phyloP scores from a whole-genome alignment of 2,113 vertebrate genomes.

The Mellivora capensis region DNA sequence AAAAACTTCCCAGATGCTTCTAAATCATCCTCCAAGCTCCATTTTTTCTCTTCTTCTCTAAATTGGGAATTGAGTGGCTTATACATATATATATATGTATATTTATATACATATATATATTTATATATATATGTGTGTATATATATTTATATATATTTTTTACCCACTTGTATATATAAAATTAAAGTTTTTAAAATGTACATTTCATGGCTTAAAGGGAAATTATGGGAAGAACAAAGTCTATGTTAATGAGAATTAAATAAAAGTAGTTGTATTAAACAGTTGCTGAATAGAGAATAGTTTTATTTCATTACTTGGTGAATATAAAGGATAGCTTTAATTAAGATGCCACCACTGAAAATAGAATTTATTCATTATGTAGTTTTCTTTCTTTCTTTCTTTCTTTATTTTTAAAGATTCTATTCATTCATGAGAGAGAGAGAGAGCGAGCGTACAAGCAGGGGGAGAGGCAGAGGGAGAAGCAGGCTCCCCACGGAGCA shows the following conservation, averaged over 20 bases:
- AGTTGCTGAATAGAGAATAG: not conserved
- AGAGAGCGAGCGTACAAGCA: no score
- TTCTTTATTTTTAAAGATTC: not conserved
- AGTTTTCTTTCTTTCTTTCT: not conserved
- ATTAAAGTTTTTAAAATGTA: not conserved
- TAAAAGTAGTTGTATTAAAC: not conserved
- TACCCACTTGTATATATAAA: not conserved
- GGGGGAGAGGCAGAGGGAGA: no score
- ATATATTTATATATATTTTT: not conserved
- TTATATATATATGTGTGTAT: not conserved
- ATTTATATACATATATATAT: no score
- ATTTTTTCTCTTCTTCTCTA: not conserved
- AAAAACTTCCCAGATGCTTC: not conserved
- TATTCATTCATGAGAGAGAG: not conserved
- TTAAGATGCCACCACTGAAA: not conserved
- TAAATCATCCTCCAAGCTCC: not conserved
- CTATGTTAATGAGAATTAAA: not conserved
- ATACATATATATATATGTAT: not conserved
- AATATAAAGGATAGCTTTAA: slow-evolving; percentile 5
- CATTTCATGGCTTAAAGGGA: not conserved
- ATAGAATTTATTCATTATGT: not conserved
- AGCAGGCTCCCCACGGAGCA: no score
- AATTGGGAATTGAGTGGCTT: not conserved
- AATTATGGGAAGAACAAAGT: not conserved
- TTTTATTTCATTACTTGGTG: slow-evolving; percentile 6